Evolutionary conservation across 2,888 invertebrate species (phyloP), one percentile per base, ranked within the genome.

Genomic region (Xylocampa areola): DNA sequence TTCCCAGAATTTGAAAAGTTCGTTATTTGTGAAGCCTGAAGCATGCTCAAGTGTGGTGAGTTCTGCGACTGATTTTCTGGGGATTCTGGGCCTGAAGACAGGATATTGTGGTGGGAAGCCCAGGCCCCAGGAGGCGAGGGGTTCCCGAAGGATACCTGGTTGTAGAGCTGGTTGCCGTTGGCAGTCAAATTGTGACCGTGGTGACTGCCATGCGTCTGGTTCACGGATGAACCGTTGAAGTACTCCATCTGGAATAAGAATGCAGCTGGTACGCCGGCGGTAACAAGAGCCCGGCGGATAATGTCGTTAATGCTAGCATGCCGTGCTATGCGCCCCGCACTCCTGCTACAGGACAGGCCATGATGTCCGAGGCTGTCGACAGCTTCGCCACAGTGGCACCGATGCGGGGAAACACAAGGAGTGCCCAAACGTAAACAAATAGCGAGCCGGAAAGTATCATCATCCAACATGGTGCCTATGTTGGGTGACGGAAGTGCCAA

Each of bases 1-100:
- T 94, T 92, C 4, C 92, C 88, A 1, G 95, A 68, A 85, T 95
- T 85, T 63, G 95, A 81, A 89, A 95, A 87, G 92, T 95, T 86
- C 85, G 95, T 76, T 77, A 94, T 93, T 74, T 94, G 94, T 0
- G 93, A 92, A 0, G 94, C 94, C 78, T 94, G 94, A 0, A 94
- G 88, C 94, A 93, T 94, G 80, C 92, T 92, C 25, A 94, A 71
- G 60, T 94, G 94, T 4, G 93, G 88, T 25, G 91, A 85, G 65
- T 93, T 93, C 37, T 92, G 93, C 36, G 90, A 79, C 40, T 94
- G 94, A 77, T 91, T 91, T 39, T 94, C 94, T 0, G 94, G 94
- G 13, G 94, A 93, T 45, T 94, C 93, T 0, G 90, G 86, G 25
- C 94, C 92, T 3, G 91, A 88, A 0, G 92, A 85, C 0, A 94